These are phyloP conservation scores for Drosophila mimica DNA, from an alignment of 2,888 invertebrate species.

Conservation along the genomic window DNA sequence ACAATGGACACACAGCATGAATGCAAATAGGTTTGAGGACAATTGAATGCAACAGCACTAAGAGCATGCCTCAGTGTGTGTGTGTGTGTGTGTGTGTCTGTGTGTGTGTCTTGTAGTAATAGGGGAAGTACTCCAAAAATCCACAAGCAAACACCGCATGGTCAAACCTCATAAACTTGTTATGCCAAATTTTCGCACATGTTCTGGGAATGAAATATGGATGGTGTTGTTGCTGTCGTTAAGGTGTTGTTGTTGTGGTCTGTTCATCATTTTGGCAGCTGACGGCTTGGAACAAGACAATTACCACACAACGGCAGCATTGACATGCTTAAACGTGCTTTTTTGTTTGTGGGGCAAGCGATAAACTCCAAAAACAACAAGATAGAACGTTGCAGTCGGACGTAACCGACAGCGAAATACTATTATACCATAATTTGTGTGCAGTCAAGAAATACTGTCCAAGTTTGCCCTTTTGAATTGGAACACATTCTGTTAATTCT, in stretches of 20 bases:
- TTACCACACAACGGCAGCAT: constrained; percentile 41
- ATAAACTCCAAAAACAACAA: not conserved
- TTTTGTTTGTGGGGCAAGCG: constrained; percentile 17
- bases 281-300: constrained; percentile 34
- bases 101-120: not conserved
- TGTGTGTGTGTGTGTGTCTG: not conserved
- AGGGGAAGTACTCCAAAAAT: constrained; percentile 43
- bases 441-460: too few relatives aligned
- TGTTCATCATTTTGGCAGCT: constrained; percentile 67
- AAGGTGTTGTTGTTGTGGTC: constrained; percentile 10
- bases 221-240: constrained; percentile 34
- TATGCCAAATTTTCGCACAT: constrained; percentile 61
- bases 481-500: too few relatives aligned
- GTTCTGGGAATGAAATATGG: constrained; percentile 40
- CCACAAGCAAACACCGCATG: constrained; percentile 40
- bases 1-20: constrained; percentile 55
- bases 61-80: constrained; percentile 1
- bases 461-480: too few relatives aligned
- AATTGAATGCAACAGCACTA: constrained; percentile 50
- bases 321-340: constrained; percentile 67
- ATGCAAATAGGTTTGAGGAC: constrained; percentile 45
- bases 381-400: too few relatives aligned
- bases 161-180: constrained; percentile 66
- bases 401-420: too few relatives aligned
- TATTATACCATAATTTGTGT: too few relatives aligned